Base-by-base conservation (phyloP, 2,113 vertebrate genomes). In the Oreochromis aureus region DNA sequence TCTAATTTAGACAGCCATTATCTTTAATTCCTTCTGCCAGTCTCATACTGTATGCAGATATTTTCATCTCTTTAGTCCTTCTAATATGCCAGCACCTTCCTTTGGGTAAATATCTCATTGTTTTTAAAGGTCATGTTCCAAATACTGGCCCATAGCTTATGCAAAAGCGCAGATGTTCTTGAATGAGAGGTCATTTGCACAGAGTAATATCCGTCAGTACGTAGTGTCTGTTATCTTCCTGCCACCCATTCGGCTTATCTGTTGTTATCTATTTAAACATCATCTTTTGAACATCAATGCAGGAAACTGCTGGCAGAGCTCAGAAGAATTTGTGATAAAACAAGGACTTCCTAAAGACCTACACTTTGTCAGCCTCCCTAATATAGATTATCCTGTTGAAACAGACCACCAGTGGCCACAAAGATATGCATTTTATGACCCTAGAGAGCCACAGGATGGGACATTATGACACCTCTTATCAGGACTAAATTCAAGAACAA, bases 101-200 rank as follows among this genome's bases (percentile, higher is more conserved):
- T 93, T 94, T 94, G 93, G 89, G 92, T 91, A 92, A 94, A 93
- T 92, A 91, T 85, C 85, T 91, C 92, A 92, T 93, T 95, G 87
- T 93, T 94, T 93, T 92, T 85, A 94, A 94, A 94, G 93, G 94
- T 95, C 93, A 92, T 76, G 89, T 91, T 88, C 88, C 87, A 89
- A 90, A 93, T 89, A 90, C 80, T 59, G 83, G 92, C 84, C 89
- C 87, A 88, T 85, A 84, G 90, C 90, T 91, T 73, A 92, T 84
- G 80, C 84, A 51, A 92, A 93, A 94, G 91, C 87, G 73, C 95
- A 94, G 86, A 89, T 89, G 87, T 91, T 88, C 85, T 80, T 90
- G 84, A 93, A 87, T 83, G 41, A 93, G 93, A 86, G 91, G 87
- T 92, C 82, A 90, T 94, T 89, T 91, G 73, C 86, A 91, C 73